Percentiles rank a stretch among this genome's conserved stretches.
These are phyloP conservation scores for Hyppa rectilinea DNA, from an alignment of 2,888 invertebrate species.

Conservation along the genomic window DNA sequence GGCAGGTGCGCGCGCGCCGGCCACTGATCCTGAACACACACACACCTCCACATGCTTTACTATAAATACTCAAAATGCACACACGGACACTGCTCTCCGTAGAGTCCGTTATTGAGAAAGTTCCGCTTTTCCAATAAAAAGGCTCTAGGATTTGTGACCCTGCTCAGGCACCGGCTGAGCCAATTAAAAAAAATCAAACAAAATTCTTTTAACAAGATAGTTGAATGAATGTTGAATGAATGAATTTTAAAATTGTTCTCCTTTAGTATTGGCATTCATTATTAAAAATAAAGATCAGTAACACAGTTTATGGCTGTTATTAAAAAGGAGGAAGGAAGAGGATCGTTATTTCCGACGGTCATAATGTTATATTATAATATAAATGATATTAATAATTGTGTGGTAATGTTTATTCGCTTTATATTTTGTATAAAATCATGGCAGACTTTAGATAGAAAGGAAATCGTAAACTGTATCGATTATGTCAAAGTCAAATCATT, in stretches of 20 bases:
- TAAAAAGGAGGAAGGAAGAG: constrained; percentile 64
- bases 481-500: no score
- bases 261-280: constrained; percentile 40
- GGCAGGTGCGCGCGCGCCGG: constrained; percentile 90
- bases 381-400: constrained; percentile 52
- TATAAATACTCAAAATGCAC: constrained; percentile 68
- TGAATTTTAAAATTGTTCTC: constrained; percentile 29
- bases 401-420: constrained; percentile 38
- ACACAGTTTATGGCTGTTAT: constrained; percentile 57
- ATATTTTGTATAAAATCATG: constrained; percentile 32
- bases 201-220: constrained; percentile 19
- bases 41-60: constrained; percentile 68
- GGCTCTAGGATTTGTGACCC: constrained; percentile 58
- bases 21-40: constrained; percentile 89
- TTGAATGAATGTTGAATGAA: constrained; percentile 27
- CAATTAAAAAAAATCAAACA: constrained; percentile 19
- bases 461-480: constrained; percentile 38
- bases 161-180: constrained; percentile 48
- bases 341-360: constrained; percentile 59
- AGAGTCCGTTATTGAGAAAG: constrained; percentile 83
- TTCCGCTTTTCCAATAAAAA: constrained; percentile 83
- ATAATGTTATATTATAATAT: constrained; percentile 49
- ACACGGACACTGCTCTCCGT: constrained; percentile 69
- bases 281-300: constrained; percentile 55
- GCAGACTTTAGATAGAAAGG: constrained; percentile 44